Evolutionary conservation across 2,797 vertebrate species (phyloP).

Genomic region (Anguilla anguilla): DNA sequence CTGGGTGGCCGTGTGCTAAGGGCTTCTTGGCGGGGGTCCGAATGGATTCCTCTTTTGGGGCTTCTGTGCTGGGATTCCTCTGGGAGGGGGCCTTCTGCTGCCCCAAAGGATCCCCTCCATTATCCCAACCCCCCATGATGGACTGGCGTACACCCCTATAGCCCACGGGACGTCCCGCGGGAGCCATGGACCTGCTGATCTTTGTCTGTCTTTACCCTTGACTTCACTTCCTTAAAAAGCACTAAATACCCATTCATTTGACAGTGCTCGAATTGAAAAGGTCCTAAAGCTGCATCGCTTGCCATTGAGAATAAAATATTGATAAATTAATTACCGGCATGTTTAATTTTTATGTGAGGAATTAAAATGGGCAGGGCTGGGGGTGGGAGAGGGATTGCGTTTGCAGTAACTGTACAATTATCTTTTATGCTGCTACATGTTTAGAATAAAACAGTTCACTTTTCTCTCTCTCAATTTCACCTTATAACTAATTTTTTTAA

Average conservation of each 20-base stretch:
- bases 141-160: constrained; percentile 71
- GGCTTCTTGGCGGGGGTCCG: constrained; percentile 37
- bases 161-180: constrained; percentile 71
- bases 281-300: constrained; percentile 74
- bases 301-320: constrained; percentile 70
- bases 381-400: constrained; percentile 24
- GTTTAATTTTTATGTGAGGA: constrained; percentile 36
- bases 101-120: constrained; percentile 55
- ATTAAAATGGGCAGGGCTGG: background rate
- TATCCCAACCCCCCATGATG: constrained; percentile 64
- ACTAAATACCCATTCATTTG: constrained; percentile 84
- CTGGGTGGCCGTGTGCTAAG: constrained; percentile 65
- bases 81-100: constrained; percentile 70
- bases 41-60: constrained; percentile 47
- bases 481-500: background rate
- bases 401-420: background rate
- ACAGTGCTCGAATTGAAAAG: constrained; percentile 77
- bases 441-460: background rate
- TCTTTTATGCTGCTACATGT: background rate
- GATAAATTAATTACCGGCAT: constrained; percentile 66
- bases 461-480: background rate
- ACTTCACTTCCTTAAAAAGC: constrained; percentile 78
- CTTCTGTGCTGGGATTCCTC: constrained; percentile 47
- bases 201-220: constrained; percentile 67
- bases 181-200: constrained; percentile 74